Evolutionary conservation across 2,797 vertebrate genomes (phyloP).

Genomic region (Pantherophis vulpinus): DNA sequence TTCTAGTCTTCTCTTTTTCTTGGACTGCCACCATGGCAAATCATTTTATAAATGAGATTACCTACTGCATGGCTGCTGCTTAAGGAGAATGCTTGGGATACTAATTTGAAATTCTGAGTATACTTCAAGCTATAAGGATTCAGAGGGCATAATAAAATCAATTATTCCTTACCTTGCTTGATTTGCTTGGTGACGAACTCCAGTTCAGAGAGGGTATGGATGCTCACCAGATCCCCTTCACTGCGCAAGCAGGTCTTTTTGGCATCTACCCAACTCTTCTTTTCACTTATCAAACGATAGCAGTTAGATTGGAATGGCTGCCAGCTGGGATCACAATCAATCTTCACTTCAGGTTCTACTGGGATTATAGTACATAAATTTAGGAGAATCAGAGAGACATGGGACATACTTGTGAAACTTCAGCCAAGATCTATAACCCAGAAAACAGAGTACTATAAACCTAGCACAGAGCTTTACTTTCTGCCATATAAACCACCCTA

Average conservation of each 20-base stretch:
- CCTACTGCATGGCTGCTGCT: background rate
- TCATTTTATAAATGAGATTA: background rate
- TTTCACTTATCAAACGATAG: slow-evolving; percentile 86
- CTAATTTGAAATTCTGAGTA: background rate
- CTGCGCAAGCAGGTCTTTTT: slow-evolving; percentile 86
- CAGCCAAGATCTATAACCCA: background rate
- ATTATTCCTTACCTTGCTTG: slow-evolving; percentile 80
- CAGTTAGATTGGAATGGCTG: slow-evolving; percentile 91
- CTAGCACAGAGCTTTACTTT: background rate
- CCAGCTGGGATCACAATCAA: slow-evolving; percentile 92
- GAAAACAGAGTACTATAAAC: background rate
- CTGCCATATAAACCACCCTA: background rate
- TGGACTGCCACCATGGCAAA: background rate
- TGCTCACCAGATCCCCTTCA: slow-evolving; percentile 89
- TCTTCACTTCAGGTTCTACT: slow-evolving; percentile 81
- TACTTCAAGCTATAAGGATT: background rate
- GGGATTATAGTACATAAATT: slow-evolving; percentile 9
- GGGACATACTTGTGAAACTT: too few relatives aligned
- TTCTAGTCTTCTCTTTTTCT: background rate
- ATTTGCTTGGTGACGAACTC: slow-evolving; percentile 88
- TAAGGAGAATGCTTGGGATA: background rate
- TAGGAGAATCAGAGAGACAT: background rate
- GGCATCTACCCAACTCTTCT: slow-evolving; percentile 85
- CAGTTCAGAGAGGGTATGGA: slow-evolving; percentile 90
- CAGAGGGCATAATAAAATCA: background rate